Evolutionary conservation across 2,797 vertebrate genomes (phyloP), one percentile per base, ranked within the genome.

Genomic region (Nyctalus aviator): DNA sequence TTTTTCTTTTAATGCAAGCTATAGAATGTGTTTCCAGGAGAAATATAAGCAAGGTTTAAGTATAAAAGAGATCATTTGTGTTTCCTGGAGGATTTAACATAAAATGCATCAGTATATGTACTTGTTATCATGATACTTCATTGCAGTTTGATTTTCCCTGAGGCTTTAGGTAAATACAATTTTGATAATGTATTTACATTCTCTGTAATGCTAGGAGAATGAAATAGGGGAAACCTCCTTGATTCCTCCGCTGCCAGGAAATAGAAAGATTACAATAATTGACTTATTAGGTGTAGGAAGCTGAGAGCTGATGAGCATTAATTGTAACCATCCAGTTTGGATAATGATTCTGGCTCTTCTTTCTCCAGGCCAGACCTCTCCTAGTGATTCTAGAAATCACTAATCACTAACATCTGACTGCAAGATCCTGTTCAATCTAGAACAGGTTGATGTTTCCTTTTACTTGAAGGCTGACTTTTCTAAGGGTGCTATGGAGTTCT

Each of bases 91-190:
- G 27, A 62, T 37, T 44, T 62, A 53, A 55, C 20, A 44, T 37
- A 64, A 83, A 79, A 30, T 35, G 10, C 9, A 55, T 85, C 62
- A 59, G 64, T 66, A 1, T 14, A 25, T 32, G n/a, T 77, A 48
- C 55, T 90, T 94, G n/a, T 88, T 77, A 12, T 32, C 72, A 44
- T 64, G 55, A 44, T 84, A n/a, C 46, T 90, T 84, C 44, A 53
- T 73, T 68, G 25, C 23, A 72, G 12, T 92, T 37, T 82, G 35
- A 35, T 79, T 90, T 95, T 82, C 44, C 30, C 35, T 59, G 71
- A 71, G 48, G 30, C n/a, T 83, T 90, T 59, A 85, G 35, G 37
- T 81, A 93, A 93, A 83, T 73, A 69, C 30, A 92, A 2, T 71
- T 87, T 90, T 62, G 64, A 27, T 25, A 27, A 13, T 27, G 57